Base-by-base conservation (phyloP, 2,113 vertebrate species). In the Eulemur macaco region DNA sequence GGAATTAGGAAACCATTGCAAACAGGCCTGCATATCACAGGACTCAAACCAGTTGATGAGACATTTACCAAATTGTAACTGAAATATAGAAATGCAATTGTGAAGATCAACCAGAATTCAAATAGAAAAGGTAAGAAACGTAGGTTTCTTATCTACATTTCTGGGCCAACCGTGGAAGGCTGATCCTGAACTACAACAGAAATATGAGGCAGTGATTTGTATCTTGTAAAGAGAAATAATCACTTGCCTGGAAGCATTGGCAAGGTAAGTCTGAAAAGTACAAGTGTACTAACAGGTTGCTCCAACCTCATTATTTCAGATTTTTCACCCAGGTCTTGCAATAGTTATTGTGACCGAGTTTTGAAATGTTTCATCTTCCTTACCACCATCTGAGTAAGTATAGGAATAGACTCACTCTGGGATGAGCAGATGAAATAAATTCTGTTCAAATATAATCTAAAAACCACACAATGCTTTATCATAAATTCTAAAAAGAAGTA, bases 281-380 rank as follows among this genome's bases (percentile, higher is more conserved):
- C 42, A 68, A 71, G 27, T 37, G n/a, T 45, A 64, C 64, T 58
- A 94, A 58, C 54, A 84, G 80, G 21, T 90, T 88, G 83, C 39
- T 39, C 60, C 81, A 66, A 94, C 60, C 58, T 96, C 73, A 54
- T 90, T 86, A 85, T 76, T 86, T 87, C 87, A 89, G 76, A 77
- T 34, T 92, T 56, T 56, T 92, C 80, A 81, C 45, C 58, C 13
- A 60, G 60, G 37, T 37, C 27, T 85, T 93, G 56, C 47, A 84
- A 63, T 89, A 95, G 93, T 94, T 91, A 85, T 20, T n/a, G 39
- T 69, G 42, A 25, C 39, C 52, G 29, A 64, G 50, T 74, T 95
- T 86, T 87, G 87, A 94, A 96, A 89, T 74, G n/a, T 64, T 96
- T 89, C 25, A 6, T 34, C 63, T 96, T 90, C 80, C 42, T 90